These are phyloP conservation scores for Craniophora ligustri DNA, from an alignment of 2,888 invertebrate species.

Conservation along the genomic window DNA sequence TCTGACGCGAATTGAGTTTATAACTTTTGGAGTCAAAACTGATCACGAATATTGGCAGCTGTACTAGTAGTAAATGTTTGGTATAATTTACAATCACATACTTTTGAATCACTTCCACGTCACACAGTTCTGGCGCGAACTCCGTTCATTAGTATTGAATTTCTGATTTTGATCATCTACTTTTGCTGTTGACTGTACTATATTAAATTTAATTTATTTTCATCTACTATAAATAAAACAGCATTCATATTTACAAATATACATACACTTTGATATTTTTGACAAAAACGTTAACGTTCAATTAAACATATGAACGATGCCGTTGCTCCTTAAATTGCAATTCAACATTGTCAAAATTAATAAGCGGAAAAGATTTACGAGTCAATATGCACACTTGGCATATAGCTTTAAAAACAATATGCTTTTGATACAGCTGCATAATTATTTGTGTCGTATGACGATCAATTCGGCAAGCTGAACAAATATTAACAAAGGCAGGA, in stretches of 20 bases:
- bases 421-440: slow-evolving; percentile 44
- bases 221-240: too few species aligned
- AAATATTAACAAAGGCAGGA: slow-evolving; percentile 73
- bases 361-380: slow-evolving; percentile 14
- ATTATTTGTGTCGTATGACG: slow-evolving; percentile 55
- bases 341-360: slow-evolving; percentile 11
- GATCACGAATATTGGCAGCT: too few species aligned
- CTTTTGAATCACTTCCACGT: too few species aligned
- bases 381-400: slow-evolving; percentile 9
- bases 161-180: too few species aligned
- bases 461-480: slow-evolving; percentile 63
- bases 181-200: too few species aligned
- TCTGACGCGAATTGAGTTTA: too few species aligned
- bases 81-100: too few species aligned
- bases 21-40: too few species aligned
- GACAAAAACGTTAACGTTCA: not conserved
- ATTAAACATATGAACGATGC: slow-evolving; percentile 1
- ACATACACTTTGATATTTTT: not conserved
- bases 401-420: slow-evolving; percentile 45
- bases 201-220: too few species aligned
- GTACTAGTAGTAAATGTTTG: too few species aligned
- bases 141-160: too few species aligned
- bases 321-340: not conserved
- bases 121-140: too few species aligned
- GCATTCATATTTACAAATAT: not conserved